A percentile compares a stretch with the other conserved stretches of the same genome.
Evolutionary conservation across 1,140 invertebrate genomes (phyloP).

Genomic region (Ephestia elutella): DNA sequence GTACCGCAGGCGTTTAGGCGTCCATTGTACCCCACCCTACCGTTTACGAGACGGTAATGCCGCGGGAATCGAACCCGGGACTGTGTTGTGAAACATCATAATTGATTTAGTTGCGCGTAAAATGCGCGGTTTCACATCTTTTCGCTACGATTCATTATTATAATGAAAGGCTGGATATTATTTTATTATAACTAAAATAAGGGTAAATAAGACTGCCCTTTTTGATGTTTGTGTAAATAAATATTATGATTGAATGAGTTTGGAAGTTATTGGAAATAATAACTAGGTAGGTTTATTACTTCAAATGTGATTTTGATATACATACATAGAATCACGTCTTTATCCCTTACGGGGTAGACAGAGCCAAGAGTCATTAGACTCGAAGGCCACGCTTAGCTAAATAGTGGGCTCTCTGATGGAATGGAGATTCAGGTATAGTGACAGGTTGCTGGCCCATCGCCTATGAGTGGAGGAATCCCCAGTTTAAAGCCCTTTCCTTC

Average conservation of each 20-base stretch:
- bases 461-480: too few relatives aligned
- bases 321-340: too few relatives aligned
- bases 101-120: conserved; percentile 64
- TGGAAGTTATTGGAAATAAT: too few relatives aligned
- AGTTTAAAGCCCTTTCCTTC: too few relatives aligned
- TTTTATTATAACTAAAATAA: neutral
- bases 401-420: too few relatives aligned
- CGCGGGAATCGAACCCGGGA: conserved; percentile 24
- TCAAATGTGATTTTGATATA: too few relatives aligned
- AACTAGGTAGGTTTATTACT: too few relatives aligned
- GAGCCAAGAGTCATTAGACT: too few relatives aligned
- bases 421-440: too few relatives aligned
- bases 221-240: neutral
- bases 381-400: too few relatives aligned
- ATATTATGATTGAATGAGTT: neutral
- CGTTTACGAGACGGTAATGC: conserved; percentile 17
- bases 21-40: conserved; percentile 45
- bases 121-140: conserved; percentile 47
- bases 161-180: conserved; percentile 17
- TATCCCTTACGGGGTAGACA: too few relatives aligned
- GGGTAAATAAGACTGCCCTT: neutral
- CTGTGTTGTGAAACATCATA: conserved; percentile 49
- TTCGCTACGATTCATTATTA: conserved; percentile 41
- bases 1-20: conserved; percentile 67
- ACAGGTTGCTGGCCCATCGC: too few relatives aligned